A percentile compares a stretch with the other conserved stretches of the same genome.
Evolutionary conservation across 2,797 vertebrate species (phyloP).

Genomic region (Amazonetta brasiliensis): DNA sequence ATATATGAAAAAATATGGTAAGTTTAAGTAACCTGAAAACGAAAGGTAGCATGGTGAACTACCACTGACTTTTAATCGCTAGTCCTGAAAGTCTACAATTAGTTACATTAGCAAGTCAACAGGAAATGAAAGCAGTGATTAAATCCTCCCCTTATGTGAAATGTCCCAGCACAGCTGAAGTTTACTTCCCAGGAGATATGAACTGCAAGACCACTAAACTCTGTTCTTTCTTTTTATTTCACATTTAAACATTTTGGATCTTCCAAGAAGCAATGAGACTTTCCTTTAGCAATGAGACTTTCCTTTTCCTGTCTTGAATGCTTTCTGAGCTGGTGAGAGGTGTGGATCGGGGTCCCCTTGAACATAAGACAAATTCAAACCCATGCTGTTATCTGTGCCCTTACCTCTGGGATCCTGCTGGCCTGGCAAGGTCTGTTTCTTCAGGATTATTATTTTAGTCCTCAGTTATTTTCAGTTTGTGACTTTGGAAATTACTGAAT

Average conservation of each 20-base stretch:
- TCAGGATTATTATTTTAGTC: background rate
- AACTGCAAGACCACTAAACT: background rate
- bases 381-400: background rate
- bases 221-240: background rate
- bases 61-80: background rate
- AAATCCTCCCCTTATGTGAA: conserved; percentile 32
- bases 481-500: background rate
- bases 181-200: conserved; percentile 21
- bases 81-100: background rate
- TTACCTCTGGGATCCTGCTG: background rate
- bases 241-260: background rate
- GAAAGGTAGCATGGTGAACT: background rate
- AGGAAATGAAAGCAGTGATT: conserved; percentile 20
- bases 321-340: background rate
- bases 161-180: background rate
- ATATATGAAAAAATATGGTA: background rate
- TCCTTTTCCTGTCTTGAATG: background rate
- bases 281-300: background rate
- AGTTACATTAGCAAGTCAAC: background rate
- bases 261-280: background rate
- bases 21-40: background rate
- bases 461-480: background rate
- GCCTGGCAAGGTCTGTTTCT: background rate
- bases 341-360: accelerated
- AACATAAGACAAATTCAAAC: background rate